Percentiles rank a stretch among this genome's conserved stretches.
Conservation (phyloP, 53 echinoderm and acorn worm species). For the Paracentrotus lividus region DNA sequence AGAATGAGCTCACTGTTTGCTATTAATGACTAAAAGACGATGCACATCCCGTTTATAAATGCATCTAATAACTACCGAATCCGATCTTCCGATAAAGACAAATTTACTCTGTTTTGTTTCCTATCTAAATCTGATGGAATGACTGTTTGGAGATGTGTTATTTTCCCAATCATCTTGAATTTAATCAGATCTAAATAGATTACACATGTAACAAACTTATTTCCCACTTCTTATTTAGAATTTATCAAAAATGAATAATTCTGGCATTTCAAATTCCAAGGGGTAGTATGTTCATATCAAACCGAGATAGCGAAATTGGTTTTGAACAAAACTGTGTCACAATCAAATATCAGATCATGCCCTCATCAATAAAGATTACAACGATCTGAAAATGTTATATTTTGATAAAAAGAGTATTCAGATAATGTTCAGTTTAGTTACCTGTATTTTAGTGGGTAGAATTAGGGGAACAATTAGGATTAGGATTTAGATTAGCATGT, state of each 20-base stretch:
- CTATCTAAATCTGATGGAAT: background rate
- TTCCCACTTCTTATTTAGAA: background rate
- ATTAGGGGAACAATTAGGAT: background rate
- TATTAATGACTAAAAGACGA: background rate
- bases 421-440: no score
- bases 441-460: no score
- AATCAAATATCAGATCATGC: background rate
- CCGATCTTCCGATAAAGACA: background rate
- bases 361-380: background rate
- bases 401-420: no score
- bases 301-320: background rate
- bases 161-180: background rate
- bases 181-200: background rate
- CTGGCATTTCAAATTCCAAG: background rate
- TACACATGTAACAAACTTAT: background rate
- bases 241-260: background rate
- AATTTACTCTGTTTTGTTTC: background rate
- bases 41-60: background rate
- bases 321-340: background rate
- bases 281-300: background rate
- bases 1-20: background rate
- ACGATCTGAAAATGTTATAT: background rate
- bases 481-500: background rate
- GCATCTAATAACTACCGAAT: constrained; percentile 5
- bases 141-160: background rate